phyloP scores from a whole-genome alignment of 1,140 invertebrate species.

The Campoletis sonorensis region DNA sequence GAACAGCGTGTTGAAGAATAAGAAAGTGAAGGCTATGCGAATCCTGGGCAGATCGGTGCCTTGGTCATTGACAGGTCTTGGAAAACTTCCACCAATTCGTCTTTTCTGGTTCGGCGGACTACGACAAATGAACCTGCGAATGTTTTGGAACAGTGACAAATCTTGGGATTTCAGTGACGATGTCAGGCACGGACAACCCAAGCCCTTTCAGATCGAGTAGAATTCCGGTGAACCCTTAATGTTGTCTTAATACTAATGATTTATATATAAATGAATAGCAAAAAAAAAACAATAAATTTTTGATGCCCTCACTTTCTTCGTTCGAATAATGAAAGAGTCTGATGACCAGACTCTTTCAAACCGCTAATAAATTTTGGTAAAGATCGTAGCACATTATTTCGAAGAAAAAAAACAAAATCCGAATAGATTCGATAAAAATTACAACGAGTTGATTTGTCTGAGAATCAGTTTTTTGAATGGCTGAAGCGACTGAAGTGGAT shows the following conservation, averaged over 20 bases:
- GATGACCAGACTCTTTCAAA: too few relatives aligned
- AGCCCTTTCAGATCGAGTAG: not conserved
- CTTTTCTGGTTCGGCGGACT: conserved; percentile 49
- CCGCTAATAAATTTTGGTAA: too few relatives aligned
- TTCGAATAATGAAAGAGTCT: too few relatives aligned
- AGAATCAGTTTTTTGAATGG: not conserved
- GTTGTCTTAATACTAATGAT: not conserved
- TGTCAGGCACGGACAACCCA: not conserved
- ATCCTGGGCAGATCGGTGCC: not conserved
- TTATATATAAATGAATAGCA: not conserved
- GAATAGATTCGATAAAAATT: not conserved
- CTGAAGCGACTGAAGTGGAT: not conserved
- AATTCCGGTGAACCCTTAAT: not conserved
- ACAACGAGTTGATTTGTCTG: not conserved
- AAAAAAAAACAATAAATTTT: not conserved
- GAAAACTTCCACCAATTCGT: conserved; percentile 50
- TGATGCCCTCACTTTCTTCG: too few relatives aligned
- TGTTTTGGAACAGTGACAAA: conserved; percentile 55
- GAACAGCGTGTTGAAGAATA: not conserved
- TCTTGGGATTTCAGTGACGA: conserved; percentile 42
- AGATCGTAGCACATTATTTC: too few relatives aligned
- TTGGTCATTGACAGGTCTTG: not conserved
- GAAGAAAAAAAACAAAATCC: not conserved
- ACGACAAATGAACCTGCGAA: conserved; percentile 43
- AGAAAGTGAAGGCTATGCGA: not conserved